Base-by-base conservation (phyloP, 2,888 invertebrate species). In the Periphyllus acericola region DNA sequence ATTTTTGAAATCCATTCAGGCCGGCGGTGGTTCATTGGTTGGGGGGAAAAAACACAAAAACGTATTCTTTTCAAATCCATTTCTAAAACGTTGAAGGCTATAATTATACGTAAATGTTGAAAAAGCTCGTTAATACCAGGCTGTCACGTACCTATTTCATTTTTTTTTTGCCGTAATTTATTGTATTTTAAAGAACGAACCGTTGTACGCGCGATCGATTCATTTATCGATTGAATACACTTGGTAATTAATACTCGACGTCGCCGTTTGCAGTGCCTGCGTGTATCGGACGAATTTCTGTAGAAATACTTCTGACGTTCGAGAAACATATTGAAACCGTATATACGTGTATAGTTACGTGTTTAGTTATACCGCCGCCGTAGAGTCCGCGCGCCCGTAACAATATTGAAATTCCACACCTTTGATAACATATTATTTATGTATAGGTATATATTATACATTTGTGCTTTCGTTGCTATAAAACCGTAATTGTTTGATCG, bases 81-180 rank as follows among this genome's bases (percentile, higher is more conserved):
- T 71, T 71, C 71, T 71, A 71, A 71, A 71, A 29, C 71, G 71
- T 71, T 29, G 32, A 71, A 71, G 71, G 71, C 29, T 29, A 32
- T 71, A 71, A 71, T 71, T 32, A 71, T 29, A 14, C 29, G 68
- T 68, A 71, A 71, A 71, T 14, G 29, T 9, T 71, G n/a, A 29
- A 71, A 71, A 71, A 71, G 71, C 71, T 71, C 71, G 9, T 71
- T 29, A 29, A 29, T 29, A 29, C 71, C 14, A 9, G 29, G 71
- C 68, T 68, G 71, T 29, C 71, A 29, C 71, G 71, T 71, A 71
- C 29, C 14, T 8, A 9, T 71, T 60, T 60, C 21, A 21, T 60
- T 60, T 60, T 55, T 55, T 6, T n/a, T 29, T 71, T 4, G 11
- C 32, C 14, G 14, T 71, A 14, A 71, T 71, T 71, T 29, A 71